Evolutionary conservation across 2,797 vertebrate genomes (phyloP), one percentile per base, ranked within the genome.

Genomic region (Poecilia picta): DNA sequence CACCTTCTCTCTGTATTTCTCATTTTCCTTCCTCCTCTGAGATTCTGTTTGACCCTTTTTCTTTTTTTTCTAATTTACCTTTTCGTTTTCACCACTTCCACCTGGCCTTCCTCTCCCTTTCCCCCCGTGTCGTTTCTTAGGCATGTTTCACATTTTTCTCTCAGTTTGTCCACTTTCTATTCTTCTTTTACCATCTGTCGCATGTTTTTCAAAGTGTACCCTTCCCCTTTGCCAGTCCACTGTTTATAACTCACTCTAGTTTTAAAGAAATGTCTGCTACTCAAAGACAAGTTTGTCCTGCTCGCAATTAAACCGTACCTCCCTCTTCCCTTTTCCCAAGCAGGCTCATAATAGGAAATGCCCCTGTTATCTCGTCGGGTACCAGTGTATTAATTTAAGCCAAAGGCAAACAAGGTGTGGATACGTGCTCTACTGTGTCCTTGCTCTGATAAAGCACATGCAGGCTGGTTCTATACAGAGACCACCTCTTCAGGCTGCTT

Each of bases 261-360:
- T 41, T 75, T n/a, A 75, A 75, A 75, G 41, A 71, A 71, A 71
- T 16, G 41, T 16, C 74, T 33, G 74, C 55, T 47, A 80, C 75
- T 84, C 53, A 88, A 39, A 86, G 62, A 81, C 59, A 23, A 45
- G 75, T 73, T 66, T 86, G 84, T 81, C 53, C 83, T 68, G 79
- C 85, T 82, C 68, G 81, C 85, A 90, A 88, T 87, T 89, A 84
- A 88, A 82, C 81, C 28, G 77, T 64, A 89, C 89, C 93, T 93
- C 92, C 93, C 92, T 89, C 75, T 95, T 94, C 94, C 91, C 88
- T 86, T 95, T 93, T 88, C 89, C 86, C 84, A 85, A 77, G 85
- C 87, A 79, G 83, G 80, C 89, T 91, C 88, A 90, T 90, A 90
- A 88, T 90, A 93, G 94, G 95, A 96, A 95, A 94, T 93, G 86